Evolutionary conservation across 1,140 invertebrate genomes (phyloP).

Genomic region (Apis laboriosa): DNA sequence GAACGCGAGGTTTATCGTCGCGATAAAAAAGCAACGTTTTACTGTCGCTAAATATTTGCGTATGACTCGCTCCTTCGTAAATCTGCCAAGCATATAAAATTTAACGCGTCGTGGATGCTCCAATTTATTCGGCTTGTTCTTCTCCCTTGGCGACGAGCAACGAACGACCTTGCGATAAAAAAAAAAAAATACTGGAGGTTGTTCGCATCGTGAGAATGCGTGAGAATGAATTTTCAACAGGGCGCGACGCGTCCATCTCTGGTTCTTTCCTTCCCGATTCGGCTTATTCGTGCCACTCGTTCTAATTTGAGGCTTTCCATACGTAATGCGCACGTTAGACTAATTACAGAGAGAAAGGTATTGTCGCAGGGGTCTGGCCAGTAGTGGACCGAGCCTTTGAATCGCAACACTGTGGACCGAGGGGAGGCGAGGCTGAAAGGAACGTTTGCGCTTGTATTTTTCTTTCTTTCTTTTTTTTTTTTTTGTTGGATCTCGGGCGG

Average conservation of each 20-base stretch:
- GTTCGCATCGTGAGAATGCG: too few relatives aligned
- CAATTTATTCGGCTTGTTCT: too few relatives aligned
- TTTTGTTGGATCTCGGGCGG: background rate
- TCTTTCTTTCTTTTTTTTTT: too few relatives aligned
- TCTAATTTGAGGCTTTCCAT: constrained; percentile 23
- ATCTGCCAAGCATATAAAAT: constrained; percentile 31
- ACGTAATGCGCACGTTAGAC: constrained; percentile 8
- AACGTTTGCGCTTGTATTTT: background rate
- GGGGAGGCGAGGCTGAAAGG: constrained; percentile 5
- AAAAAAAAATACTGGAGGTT: too few relatives aligned
- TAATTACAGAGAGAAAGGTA: constrained; percentile 24
- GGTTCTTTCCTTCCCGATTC: background rate
- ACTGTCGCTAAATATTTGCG: constrained; percentile 40
- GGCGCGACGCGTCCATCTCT: background rate
- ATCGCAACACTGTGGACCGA: background rate
- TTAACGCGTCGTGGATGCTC: too few relatives aligned
- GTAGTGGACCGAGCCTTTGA: constrained; percentile 9
- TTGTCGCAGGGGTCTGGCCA: constrained; percentile 2
- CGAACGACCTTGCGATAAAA: too few relatives aligned
- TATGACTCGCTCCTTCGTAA: constrained; percentile 36
- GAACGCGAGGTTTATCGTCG: constrained; percentile 37
- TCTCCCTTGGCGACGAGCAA: too few relatives aligned
- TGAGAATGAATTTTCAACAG: background rate
- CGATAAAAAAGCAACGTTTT: constrained; percentile 8
- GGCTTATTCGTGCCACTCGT: background rate